Evolutionary conservation across 2,888 invertebrate species (phyloP).

Genomic region (Uloborus plumipes): DNA sequence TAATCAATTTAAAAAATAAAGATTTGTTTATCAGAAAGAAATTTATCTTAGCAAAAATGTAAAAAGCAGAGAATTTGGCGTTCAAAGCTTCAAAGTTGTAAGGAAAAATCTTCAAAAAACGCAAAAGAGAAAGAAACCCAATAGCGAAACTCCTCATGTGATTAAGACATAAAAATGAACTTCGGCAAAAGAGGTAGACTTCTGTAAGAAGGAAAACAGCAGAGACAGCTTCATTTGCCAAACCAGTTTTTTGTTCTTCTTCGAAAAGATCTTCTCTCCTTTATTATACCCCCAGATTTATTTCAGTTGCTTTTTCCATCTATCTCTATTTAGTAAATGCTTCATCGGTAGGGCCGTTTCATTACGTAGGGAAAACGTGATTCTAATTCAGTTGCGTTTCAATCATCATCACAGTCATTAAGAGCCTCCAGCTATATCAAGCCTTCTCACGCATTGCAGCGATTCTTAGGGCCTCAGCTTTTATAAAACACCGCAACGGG

Average conservation of each 20-base stretch:
- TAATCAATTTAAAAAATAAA: too few relatives aligned
- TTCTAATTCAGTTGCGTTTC: constrained; percentile 54
- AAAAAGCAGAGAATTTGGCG: too few relatives aligned
- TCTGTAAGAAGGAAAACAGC: not conserved
- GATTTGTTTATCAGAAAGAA: too few relatives aligned
- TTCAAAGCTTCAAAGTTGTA: too few relatives aligned
- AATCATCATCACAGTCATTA: constrained; percentile 56
- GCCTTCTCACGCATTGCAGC: constrained; percentile 23
- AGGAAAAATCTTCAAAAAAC: too few relatives aligned
- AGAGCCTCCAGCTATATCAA: constrained; percentile 27
- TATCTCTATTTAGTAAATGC: constrained; percentile 59
- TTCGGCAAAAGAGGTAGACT: too few relatives aligned
- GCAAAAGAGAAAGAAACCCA: too few relatives aligned
- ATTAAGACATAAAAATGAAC: too few relatives aligned
- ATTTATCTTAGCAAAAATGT: too few relatives aligned
- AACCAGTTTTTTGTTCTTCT: constrained; percentile 44
- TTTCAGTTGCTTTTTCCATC: constrained; percentile 28
- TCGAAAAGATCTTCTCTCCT: constrained; percentile 2
- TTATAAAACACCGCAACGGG: constrained; percentile 6
- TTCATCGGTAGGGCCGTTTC: constrained; percentile 53
- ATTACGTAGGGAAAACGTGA: constrained; percentile 53
- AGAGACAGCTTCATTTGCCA: constrained; percentile 53
- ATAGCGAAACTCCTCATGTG: too few relatives aligned
- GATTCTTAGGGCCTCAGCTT: constrained; percentile 20
- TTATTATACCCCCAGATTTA: constrained; percentile 3